Evolutionary conservation across 2,113 vertebrate genomes (phyloP), one percentile per base, ranked within the genome.

Genomic region (Antennarius striatus): DNA sequence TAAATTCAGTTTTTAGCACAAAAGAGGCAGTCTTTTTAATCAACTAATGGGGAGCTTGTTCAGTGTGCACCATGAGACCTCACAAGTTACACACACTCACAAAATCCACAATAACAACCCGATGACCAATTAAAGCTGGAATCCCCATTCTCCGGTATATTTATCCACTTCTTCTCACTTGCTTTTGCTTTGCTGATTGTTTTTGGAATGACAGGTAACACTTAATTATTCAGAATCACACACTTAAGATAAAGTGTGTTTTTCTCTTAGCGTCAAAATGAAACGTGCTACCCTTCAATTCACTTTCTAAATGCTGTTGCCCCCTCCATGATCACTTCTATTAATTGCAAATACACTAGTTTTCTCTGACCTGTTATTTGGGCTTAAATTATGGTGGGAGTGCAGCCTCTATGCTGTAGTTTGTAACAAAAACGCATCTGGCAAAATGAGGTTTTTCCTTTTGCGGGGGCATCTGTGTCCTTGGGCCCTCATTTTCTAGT

Each of bases 21-120:
- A 88, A 78, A 89, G 81, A 82, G 75, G 86, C 87, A 78, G 85
- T 89, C 70, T 81, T 89, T 91, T 92, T 90, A 90, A 93, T 91
- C 84, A 87, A 70, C 77, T 89, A 85, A 90, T 91, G 54, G 81
- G 87, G 89, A 88, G 79, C 81, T 76, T 86, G 84, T 91, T 91
- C 73, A 89, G 77, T 82, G 84, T 17, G 74, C 65, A 79, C 87
- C 81, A 70, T 56, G 86, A 92, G 88, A 90, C 83, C 73, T 53
- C 66, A 62, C 64, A 62, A 43, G 47, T 9, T n/a, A n/a, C 64
- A 12, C 65, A 15, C 43, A 48, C 39, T 40, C 46, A 17, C 22
- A 46, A 28, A 30, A 14, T 66, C 68, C 52, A 71, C 68, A 60
- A 48, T 15, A 72, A 42, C 63, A 82, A 72, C 61, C 79, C 77